Evolutionary conservation across 2,888 invertebrate genomes (phyloP).

Genomic region (Congeria kusceri): DNA sequence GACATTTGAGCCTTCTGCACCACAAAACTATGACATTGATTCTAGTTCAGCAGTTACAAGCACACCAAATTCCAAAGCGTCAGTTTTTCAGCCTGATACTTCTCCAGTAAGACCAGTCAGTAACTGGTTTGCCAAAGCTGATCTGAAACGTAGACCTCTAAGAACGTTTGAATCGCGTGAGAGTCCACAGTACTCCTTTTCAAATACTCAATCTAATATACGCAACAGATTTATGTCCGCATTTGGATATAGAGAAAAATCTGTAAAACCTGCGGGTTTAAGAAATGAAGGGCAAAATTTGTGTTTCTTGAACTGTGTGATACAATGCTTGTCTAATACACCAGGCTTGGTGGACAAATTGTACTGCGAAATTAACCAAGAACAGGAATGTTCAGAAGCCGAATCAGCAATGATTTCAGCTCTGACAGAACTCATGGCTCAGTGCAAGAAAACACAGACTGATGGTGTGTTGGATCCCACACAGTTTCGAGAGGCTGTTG

Average conservation of each 20-base stretch:
- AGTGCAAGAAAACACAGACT: slow-evolving; percentile 61
- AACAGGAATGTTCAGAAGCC: slow-evolving; percentile 73
- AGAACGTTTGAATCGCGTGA: slow-evolving; percentile 29
- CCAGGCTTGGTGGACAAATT: slow-evolving; percentile 76
- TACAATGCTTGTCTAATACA: slow-evolving; percentile 82
- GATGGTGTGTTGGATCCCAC: slow-evolving; percentile 66
- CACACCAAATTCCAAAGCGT: slow-evolving; percentile 1
- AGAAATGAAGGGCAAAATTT: slow-evolving; percentile 81
- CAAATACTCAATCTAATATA: slow-evolving; percentile 59
- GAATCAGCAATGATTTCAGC: slow-evolving; percentile 73
- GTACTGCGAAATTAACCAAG: slow-evolving; percentile 64
- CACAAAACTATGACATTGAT: slow-evolving; percentile 9
- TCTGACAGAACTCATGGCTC: slow-evolving; percentile 69
- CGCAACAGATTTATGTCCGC: slow-evolving; percentile 74
- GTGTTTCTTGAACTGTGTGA: slow-evolving; percentile 83
- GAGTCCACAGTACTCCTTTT: slow-evolving; percentile 12
- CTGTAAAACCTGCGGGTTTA: slow-evolving; percentile 76
- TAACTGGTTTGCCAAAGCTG: slow-evolving; percentile 53
- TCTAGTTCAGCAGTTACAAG: slow-evolving; percentile 11
- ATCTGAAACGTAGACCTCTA: slow-evolving; percentile 60
- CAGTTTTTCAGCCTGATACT: not conserved
- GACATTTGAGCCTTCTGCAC: not conserved
- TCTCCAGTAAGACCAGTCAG: slow-evolving; percentile 3
- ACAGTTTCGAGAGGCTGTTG: slow-evolving; percentile 73
- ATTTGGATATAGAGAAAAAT: slow-evolving; percentile 66